Base-by-base conservation (phyloP, 2,888 invertebrate genomes). In the Drosophila paracracens region DNA sequence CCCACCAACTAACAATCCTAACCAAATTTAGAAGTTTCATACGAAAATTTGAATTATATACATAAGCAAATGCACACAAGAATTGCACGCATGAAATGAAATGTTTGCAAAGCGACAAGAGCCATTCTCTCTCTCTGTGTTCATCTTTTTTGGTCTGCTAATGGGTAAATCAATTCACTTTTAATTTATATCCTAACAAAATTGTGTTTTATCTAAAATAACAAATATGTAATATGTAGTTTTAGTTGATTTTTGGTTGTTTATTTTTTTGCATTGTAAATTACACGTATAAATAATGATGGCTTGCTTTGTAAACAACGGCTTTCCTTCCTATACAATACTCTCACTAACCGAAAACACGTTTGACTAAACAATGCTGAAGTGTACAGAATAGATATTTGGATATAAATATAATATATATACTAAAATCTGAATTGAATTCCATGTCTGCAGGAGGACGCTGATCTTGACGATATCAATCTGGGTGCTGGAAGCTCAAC, bases 401-500 rank as follows among this genome's bases (percentile, higher is more conserved):
- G 36, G 27, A 56, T 27, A 38, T 13, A 1, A 21, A 8, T 53
- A 25, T 25, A 8, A 25, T 16, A 25, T 4, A 46, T 46, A 16
- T 46, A 46, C 25, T 46, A 16, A 46, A 25, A 25, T 16, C 2
- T 46, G 2, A 46, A 25, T 51, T 60, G 33, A 18, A 29, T n/a
- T 65, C 10, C 7, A 57, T 57, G 21, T 25, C 36, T 70, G 21
- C 80, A 93, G 93, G 93, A 93, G 85, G 93, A 93, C 69, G 91
- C 85, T 71, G 93, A 93, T 80, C 88, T 93, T 52, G 93, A 93
- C 46, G 93, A 93, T 78, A 89, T 92, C 13, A 91, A 92, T 78
- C 79, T 92, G 67, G 81, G 85, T 35, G 83, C 89, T 33, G 91
- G 91, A 13, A 79, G 86, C 5, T 83, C 77, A 51, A 83, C 81